Evolutionary conservation across 64 coral and sea anemone genomes (phyloP).

Genomic region (Pocillopora verrucosa): DNA sequence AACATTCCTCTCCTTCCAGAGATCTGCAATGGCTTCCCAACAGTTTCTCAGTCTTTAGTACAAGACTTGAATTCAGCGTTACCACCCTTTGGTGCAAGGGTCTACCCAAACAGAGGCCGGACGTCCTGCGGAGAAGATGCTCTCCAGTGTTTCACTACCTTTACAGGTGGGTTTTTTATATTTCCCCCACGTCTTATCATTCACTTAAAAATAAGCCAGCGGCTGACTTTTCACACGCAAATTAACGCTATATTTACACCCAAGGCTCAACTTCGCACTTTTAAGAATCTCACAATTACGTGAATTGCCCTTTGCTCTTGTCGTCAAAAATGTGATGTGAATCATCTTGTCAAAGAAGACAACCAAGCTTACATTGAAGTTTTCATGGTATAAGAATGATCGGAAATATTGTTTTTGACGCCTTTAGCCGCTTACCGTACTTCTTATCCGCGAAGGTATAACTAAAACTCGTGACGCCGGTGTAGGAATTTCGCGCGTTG

Average conservation of each 20-base stretch:
- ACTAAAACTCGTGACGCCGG: neutral
- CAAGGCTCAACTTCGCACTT: too few relatives aligned
- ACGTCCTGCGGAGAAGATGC: neutral
- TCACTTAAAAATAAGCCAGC: neutral
- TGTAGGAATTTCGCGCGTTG: neutral
- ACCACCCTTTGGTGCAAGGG: neutral
- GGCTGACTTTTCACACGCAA: neutral
- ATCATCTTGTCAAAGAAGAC: slow-evolving; percentile 13
- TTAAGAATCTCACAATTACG: slow-evolving; percentile 5
- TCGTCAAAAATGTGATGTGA: slow-evolving; percentile 5
- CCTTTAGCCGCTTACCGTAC: neutral
- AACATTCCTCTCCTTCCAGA: slow-evolving; percentile 9
- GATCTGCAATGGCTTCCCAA: neutral
- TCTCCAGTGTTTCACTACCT: neutral
- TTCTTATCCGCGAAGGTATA: neutral
- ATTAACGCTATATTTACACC: neutral
- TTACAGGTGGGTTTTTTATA: slow-evolving; percentile 4
- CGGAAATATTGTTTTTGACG: neutral
- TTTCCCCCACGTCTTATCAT: neutral
- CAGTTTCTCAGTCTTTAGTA: neutral
- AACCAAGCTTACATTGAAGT: slow-evolving; percentile 7
- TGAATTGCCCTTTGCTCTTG: slow-evolving; percentile 24
- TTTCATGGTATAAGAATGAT: neutral
- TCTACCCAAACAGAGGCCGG: neutral
- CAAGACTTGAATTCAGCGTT: slow-evolving; percentile 18